phyloP scores from a whole-genome alignment of 2,113 vertebrate genomes.

The Seriola rivoliana region DNA sequence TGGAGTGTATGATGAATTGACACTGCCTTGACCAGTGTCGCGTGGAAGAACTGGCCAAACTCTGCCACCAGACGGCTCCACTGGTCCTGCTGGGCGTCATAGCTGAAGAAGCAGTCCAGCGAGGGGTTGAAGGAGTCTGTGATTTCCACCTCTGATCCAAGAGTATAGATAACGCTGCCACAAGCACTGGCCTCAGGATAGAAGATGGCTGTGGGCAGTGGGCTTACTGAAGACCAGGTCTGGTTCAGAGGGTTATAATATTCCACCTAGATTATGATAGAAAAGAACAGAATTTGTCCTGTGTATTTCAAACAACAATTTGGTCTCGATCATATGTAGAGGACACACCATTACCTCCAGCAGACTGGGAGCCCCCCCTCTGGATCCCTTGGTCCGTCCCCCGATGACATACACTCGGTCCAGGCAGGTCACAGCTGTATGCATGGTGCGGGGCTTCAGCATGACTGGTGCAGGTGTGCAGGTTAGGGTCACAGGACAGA shows the following conservation, averaged over 20 bases:
- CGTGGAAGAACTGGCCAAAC: constrained; percentile 97
- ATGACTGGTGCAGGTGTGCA: constrained; percentile 89
- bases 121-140: constrained; percentile 96
- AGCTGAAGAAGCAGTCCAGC: constrained; percentile 95
- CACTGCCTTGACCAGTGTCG: constrained; percentile 95
- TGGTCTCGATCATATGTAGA: background rate
- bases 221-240: constrained; percentile 90
- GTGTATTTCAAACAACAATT: background rate
- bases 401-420: constrained; percentile 93
- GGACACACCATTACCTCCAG: constrained; percentile 79
- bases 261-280: constrained; percentile 84
- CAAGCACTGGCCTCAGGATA: constrained; percentile 95
- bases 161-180: constrained; percentile 91
- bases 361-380: constrained; percentile 85
- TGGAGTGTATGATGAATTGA: constrained; percentile 91
- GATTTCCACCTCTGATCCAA: constrained; percentile 95
- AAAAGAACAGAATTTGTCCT: background rate
- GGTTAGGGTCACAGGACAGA: constrained; percentile 90
- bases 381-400: constrained; percentile 90
- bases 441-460: constrained; percentile 94
- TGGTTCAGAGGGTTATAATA: constrained; percentile 90
- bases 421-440: constrained; percentile 90
- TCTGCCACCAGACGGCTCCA: constrained; percentile 96
- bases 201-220: constrained; percentile 92
- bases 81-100: constrained; percentile 91